Evolutionary conservation across 2,797 vertebrate genomes (phyloP).

Genomic region (Aotus griseimembra): DNA sequence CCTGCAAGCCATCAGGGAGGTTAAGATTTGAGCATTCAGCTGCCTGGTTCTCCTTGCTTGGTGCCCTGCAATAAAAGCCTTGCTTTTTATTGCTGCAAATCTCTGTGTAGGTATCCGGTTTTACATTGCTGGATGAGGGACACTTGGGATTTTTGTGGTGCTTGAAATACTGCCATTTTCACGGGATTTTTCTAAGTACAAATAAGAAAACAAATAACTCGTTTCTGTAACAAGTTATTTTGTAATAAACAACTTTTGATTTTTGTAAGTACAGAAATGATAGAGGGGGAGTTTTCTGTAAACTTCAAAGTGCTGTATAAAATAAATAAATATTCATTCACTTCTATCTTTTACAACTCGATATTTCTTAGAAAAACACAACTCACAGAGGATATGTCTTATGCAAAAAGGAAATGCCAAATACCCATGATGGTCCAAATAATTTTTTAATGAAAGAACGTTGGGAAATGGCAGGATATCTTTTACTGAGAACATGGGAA

Average conservation of each 20-base stretch:
- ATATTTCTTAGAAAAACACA: slow-evolving; percentile 47
- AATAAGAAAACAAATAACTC: background rate
- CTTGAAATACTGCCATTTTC: background rate
- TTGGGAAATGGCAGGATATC: slow-evolving; percentile 47
- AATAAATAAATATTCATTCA: slow-evolving; percentile 58
- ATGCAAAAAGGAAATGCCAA: slow-evolving; percentile 78
- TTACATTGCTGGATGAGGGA: background rate
- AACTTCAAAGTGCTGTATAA: slow-evolving; percentile 24
- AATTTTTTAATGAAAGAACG: slow-evolving; percentile 54
- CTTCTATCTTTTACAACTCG: slow-evolving; percentile 38
- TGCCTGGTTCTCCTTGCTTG: background rate
- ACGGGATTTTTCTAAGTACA: background rate
- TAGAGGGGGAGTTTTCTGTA: background rate
- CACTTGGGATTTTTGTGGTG: background rate
- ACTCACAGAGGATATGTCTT: slow-evolving; percentile 50
- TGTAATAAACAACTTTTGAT: background rate
- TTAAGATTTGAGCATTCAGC: background rate
- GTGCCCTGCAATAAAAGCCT: background rate
- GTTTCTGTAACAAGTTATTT: too few relatives aligned
- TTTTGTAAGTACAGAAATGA: background rate
- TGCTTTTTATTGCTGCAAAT: background rate
- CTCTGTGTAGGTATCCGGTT: background rate
- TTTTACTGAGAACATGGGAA: slow-evolving; percentile 66
- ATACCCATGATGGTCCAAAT: slow-evolving; percentile 48
- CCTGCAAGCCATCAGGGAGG: background rate